Conservation (phyloP, 2,888 invertebrate genomes). For the Dicyrtoma fusca region DNA sequence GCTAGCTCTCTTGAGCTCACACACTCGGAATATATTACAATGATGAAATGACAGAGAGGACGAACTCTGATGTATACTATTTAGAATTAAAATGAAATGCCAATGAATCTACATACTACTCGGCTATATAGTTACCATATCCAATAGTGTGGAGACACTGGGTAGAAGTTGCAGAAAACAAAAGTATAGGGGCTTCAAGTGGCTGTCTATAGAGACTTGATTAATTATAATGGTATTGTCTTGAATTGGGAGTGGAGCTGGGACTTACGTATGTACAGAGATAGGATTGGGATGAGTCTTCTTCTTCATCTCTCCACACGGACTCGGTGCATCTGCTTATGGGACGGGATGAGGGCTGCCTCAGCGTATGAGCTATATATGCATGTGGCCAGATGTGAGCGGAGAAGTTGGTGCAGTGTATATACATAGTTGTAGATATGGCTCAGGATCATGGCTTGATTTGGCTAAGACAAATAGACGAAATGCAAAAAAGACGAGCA, state of each 20-base stretch:
- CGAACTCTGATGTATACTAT: no score
- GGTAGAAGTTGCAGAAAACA: no score
- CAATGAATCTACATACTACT: no score
- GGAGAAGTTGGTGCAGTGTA: constrained; percentile 4
- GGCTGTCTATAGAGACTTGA: constrained; percentile 26
- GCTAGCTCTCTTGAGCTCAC: no score
- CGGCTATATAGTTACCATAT: no score
- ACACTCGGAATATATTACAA: no score
- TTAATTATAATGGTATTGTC: constrained; percentile 36
- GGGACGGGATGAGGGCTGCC: no score
- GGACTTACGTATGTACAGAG: neutral
- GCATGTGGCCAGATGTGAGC: constrained; percentile 12
- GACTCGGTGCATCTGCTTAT: no score
- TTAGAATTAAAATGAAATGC: no score
- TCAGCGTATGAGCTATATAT: neutral
- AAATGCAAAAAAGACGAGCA: constrained; percentile 26
- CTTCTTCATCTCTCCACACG: no score
- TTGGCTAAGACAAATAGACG: constrained; percentile 31
- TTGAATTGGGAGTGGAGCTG: constrained; percentile 24
- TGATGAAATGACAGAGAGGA: no score
- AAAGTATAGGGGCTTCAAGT: constrained; percentile 1
- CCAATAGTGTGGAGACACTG: no score
- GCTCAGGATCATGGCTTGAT: constrained; percentile 7
- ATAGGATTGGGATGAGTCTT: constrained; percentile 4
- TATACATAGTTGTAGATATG: neutral